Percentiles rank a stretch among this genome's conserved stretches.
Evolutionary conservation across 2,797 vertebrate species (phyloP).

Genomic region (Enteromius mattozi): DNA sequence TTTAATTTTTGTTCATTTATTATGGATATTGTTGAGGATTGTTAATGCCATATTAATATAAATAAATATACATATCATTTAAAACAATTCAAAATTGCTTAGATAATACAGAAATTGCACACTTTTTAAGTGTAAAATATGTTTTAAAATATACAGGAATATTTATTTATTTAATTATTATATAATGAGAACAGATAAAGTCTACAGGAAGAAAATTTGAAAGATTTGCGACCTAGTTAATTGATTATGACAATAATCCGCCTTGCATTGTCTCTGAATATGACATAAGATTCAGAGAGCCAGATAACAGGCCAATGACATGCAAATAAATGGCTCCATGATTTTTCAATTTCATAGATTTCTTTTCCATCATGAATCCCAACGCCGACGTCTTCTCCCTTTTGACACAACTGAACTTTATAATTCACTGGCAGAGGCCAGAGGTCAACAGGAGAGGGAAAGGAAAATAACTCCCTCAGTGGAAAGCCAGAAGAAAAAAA

Average conservation of each 20-base stretch:
- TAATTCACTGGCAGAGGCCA: conserved; percentile 91
- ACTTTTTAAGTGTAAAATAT: background rate
- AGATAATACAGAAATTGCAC: background rate
- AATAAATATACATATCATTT: background rate
- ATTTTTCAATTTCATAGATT: conserved; percentile 60
- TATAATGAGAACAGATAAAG: background rate
- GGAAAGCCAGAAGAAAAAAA: conserved; percentile 78
- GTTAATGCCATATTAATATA: background rate
- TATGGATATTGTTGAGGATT: background rate
- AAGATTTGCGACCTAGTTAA: conserved; percentile 4
- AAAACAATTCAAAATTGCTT: background rate
- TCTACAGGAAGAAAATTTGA: background rate
- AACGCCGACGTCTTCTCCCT: conserved; percentile 84
- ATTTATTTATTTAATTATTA: background rate
- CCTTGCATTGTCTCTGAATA: conserved; percentile 28
- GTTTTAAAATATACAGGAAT: background rate
- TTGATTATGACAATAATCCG: conserved; percentile 26
- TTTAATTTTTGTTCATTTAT: background rate
- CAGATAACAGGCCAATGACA: conserved; percentile 8
- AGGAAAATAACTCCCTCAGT: conserved; percentile 86
- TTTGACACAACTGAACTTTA: conserved; percentile 87
- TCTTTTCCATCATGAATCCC: conserved; percentile 70
- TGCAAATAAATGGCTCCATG: conserved; percentile 48
- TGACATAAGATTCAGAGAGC: conserved; percentile 1
- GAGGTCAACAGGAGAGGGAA: conserved; percentile 86